Conservation (phyloP, 2,113 vertebrate species). For the Ailuropoda melanoleuca region DNA sequence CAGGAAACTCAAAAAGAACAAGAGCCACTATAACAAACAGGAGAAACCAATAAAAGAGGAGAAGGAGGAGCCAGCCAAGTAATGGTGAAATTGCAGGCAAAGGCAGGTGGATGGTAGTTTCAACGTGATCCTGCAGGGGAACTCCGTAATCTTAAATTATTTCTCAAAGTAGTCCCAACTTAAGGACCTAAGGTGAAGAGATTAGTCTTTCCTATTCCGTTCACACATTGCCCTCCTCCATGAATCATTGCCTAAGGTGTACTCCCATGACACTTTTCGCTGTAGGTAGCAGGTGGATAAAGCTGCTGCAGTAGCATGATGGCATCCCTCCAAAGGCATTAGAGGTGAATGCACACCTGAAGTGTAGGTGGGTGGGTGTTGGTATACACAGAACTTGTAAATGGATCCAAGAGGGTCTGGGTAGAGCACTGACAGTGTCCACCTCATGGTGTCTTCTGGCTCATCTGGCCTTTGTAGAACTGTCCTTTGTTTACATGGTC, state of each 20-base stretch:
- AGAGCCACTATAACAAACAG: background rate
- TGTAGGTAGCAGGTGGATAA: background rate
- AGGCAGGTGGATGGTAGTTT: background rate
- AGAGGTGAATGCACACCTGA: background rate
- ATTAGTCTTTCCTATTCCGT: background rate
- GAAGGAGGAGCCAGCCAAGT: background rate
- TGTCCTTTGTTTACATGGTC: background rate
- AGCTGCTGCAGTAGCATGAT: background rate
- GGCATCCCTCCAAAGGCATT: background rate
- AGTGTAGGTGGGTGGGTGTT: background rate
- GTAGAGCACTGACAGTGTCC: background rate
- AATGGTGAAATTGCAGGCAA: background rate
- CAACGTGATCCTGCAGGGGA: background rate
- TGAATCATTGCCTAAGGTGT: background rate
- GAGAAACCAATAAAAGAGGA: background rate
- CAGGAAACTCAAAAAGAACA: background rate
- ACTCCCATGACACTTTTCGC: background rate
- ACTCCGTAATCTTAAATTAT: background rate
- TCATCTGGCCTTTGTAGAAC: background rate
- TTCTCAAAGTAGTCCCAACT: background rate
- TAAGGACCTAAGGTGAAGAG: background rate
- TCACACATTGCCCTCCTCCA: background rate
- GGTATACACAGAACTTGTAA: background rate
- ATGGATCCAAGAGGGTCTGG: background rate
- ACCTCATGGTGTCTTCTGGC: background rate